Conservation (phyloP, 2,888 invertebrate genomes). For the Netelia fuscicornis region DNA sequence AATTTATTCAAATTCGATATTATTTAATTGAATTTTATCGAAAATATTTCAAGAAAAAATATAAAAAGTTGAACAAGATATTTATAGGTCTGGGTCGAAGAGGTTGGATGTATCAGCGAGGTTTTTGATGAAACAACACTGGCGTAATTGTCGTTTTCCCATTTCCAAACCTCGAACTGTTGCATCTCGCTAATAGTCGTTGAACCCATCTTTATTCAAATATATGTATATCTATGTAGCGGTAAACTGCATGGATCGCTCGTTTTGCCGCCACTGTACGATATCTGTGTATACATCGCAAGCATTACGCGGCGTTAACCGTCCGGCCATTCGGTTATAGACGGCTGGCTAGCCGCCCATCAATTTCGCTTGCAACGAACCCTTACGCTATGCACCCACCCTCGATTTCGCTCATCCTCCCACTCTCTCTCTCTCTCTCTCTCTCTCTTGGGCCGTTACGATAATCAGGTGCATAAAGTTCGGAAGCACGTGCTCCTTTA, state of each 20-base stretch:
- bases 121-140: neutral
- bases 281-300: slow-evolving; percentile 46
- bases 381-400: slow-evolving; percentile 46
- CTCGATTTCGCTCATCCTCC: slow-evolving; percentile 10
- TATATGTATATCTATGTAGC: neutral
- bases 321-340: slow-evolving; percentile 51
- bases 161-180: slow-evolving; percentile 53
- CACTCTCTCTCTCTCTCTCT: slow-evolving; percentile 21
- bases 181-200: slow-evolving; percentile 53
- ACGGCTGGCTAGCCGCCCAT: slow-evolving; percentile 57
- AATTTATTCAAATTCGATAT: too few relatives aligned
- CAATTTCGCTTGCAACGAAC: slow-evolving; percentile 63
- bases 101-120: neutral
- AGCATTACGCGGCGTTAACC: slow-evolving; percentile 59
- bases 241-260: slow-evolving; percentile 33
- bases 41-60: too few relatives aligned
- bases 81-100: too few relatives aligned
- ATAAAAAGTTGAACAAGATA: too few relatives aligned
- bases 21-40: too few relatives aligned
- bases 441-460: slow-evolving; percentile 40
- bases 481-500: slow-evolving; percentile 70
- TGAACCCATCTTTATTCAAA: slow-evolving; percentile 4
- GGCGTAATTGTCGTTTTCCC: neutral
- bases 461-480: slow-evolving; percentile 66
- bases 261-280: slow-evolving; percentile 33